Evolutionary conservation across 2,113 vertebrate genomes (phyloP), one percentile per base, ranked within the genome.

Genomic region (Brienomyrus brachyistius): DNA sequence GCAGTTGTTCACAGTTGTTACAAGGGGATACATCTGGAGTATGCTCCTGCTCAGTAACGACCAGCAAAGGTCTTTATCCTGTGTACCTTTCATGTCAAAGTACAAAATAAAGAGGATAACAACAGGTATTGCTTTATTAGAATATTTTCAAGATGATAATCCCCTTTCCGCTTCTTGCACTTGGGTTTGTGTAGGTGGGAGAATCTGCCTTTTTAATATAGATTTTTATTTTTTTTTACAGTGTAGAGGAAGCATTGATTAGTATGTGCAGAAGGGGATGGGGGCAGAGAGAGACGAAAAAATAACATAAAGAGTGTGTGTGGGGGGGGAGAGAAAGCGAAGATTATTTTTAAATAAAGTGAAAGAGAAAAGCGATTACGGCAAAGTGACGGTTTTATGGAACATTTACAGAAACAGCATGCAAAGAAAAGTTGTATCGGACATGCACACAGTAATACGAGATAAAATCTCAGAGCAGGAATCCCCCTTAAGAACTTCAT

Each of bases 1-100:
- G 95, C 96, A 96, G 97, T 96, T 96, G 97, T 97, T 98, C 97
- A 98, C 97, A 98, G 97, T 97, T 97, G 96, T 96, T 96, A 97
- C 96, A 97, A 96, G 96, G 97, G 96, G 95, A 59, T 94, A 98
- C 98, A 98, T 95, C 90, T 93, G 94, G 95, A 96, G 93, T 96
- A 95, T 93, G 94, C 97, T 97, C 96, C 97, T 97, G 96, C 97
- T 97, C 96, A 95, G 95, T 95, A 95, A 94, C 77, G 62, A 87
- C 47, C 66, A 90, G 93, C 92, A 89, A 94, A 51, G 56, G 47
- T 62, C 62, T 85, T 88, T 82, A 92, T 89, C 92, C 93, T 94
- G 94, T 92, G 90, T 51, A 86, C 94, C 92, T 95, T 94, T 94
- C 91, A 93, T 95, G 92, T 95, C 93, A 56, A 92, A 95, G 96